These are phyloP conservation scores for Diabrotica virgifera DNA, from an alignment of 1,140 invertebrate genomes.

Conservation along the genomic window DNA sequence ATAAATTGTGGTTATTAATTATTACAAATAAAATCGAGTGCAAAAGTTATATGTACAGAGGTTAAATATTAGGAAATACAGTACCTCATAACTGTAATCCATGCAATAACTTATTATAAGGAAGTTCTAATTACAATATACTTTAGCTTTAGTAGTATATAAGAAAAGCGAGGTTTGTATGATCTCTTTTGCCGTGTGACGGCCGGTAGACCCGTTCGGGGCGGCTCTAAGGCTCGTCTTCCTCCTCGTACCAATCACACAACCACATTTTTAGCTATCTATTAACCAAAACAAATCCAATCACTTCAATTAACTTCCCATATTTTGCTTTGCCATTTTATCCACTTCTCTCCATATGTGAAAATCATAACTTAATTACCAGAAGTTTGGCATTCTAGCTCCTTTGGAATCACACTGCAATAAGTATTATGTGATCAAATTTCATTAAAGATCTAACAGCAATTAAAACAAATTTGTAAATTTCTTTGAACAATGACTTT, in stretches of 20 bases:
- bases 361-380: no score
- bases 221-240: constrained; percentile 28
- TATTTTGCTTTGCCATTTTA: no score
- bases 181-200: constrained; percentile 36
- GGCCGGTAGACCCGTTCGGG: constrained; percentile 26
- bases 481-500: no score
- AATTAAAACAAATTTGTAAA: no score
- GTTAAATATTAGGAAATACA: constrained; percentile 51
- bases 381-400: no score
- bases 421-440: no score
- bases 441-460: no score
- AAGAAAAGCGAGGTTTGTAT: constrained; percentile 46
- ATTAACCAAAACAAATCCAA: constrained; percentile 1
- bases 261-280: background rate
- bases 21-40: constrained; percentile 47
- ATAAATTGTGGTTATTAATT: constrained; percentile 49
- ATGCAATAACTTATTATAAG: constrained; percentile 52
- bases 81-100: constrained; percentile 52
- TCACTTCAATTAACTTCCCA: background rate
- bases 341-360: no score
- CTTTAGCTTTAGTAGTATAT: constrained; percentile 47
- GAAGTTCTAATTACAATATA: constrained; percentile 51
- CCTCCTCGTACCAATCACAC: constrained; percentile 24
- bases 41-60: constrained; percentile 51
- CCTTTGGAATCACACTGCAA: no score